Conservation (phyloP, 2,888 invertebrate species). For the Cerceris rybyensis region DNA sequence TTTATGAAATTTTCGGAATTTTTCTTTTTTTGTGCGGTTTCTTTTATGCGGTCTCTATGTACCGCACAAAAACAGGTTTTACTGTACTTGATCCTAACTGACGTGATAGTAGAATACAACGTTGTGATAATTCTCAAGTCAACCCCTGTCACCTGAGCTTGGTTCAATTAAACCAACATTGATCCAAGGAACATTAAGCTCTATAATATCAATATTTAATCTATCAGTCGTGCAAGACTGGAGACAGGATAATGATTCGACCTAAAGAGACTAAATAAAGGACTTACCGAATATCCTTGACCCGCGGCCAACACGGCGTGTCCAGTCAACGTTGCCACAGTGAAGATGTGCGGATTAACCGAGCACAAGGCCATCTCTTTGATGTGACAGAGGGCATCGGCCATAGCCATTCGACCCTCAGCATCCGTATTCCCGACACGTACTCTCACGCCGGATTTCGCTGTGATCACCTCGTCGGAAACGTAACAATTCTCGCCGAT, state of each 20-base stretch:
- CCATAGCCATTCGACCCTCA: conserved; percentile 97
- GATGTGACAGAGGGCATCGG: conserved; percentile 91
- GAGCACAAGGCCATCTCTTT: conserved; percentile 88
- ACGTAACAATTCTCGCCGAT: conserved; percentile 94
- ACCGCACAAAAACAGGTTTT: too few relatives aligned
- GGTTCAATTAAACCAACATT: too few relatives aligned
- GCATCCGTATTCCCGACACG: conserved; percentile 97
- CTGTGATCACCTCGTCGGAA: conserved; percentile 93
- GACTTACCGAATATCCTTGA: conserved; percentile 87
- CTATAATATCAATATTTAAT: too few relatives aligned
- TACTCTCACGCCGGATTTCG: conserved; percentile 91
- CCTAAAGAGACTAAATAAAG: background rate
- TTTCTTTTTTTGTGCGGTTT: too few relatives aligned
- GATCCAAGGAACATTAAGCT: too few relatives aligned
- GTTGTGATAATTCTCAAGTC: too few relatives aligned
- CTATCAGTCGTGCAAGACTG: too few relatives aligned
- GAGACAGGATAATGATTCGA: background rate
- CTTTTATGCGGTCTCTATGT: too few relatives aligned
- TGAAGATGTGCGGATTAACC: conserved; percentile 92
- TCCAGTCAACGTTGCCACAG: conserved; percentile 95
- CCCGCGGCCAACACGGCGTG: conserved; percentile 90
- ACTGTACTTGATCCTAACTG: too few relatives aligned
- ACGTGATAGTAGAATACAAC: too few relatives aligned
- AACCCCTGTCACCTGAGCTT: too few relatives aligned
- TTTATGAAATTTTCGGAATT: too few relatives aligned